phyloP scores from a whole-genome alignment of 2,797 vertebrate genomes.

The Chiroxiphia lanceolata region DNA sequence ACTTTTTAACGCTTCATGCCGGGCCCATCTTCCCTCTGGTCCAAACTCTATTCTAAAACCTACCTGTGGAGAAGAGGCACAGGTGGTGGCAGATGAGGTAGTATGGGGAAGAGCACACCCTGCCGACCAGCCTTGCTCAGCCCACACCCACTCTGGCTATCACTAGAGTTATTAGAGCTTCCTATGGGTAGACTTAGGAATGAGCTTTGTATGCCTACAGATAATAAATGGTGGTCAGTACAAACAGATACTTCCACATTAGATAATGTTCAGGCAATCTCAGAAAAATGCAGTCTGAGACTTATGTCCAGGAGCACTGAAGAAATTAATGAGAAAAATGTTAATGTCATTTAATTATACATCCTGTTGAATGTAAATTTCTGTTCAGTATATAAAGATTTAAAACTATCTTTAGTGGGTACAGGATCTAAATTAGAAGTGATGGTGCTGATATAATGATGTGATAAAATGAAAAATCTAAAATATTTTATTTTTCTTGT shows the following conservation, averaged over 20 bases:
- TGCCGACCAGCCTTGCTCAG: not conserved
- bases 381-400: not conserved
- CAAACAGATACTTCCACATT: not conserved
- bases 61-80: not conserved
- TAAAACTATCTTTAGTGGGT: not conserved
- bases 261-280: not conserved
- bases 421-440: not conserved
- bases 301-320: not conserved
- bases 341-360: not conserved
- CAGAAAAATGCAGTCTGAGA: not conserved
- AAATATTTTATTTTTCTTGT: conserved; percentile 12
- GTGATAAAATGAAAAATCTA: conserved; percentile 12
- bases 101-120: fast-evolving
- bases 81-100: not conserved
- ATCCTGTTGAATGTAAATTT: not conserved
- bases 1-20: not conserved
- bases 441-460: not conserved
- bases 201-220: fast-evolving
- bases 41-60: not conserved
- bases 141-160: not conserved
- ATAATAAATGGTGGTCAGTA: not conserved
- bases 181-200: not conserved
- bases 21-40: not conserved
- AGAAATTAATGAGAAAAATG: not conserved
- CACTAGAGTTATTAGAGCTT: not conserved